Evolutionary conservation across 1,140 invertebrate genomes (phyloP), one percentile per base, ranked within the genome.

Genomic region (Pseudoatta argentina): DNA sequence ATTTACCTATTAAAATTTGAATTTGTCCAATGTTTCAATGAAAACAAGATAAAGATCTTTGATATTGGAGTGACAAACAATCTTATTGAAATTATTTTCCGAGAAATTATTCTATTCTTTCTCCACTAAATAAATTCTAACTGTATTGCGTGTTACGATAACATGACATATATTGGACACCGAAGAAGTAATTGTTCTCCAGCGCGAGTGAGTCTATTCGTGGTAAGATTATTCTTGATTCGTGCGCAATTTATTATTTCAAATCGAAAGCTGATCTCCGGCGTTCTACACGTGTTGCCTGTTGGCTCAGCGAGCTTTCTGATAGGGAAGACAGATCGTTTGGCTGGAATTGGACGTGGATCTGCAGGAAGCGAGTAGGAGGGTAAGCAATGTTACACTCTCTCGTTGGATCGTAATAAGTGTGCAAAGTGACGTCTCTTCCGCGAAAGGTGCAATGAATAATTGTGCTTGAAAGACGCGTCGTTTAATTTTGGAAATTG

Each of bases 351-450:
- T 78, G 85, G 61, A 82, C 63, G 87, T 78, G 72, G 64, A 89
- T 89, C 81, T 76, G 86, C 88, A 89, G 88, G 88, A 89, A 89
- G 82, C 85, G 88, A 89, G 85, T 89, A 83, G 88, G 88, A 59
- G 82, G 88, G 77, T 21, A 66, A 81, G 63, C 64, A 21, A 75
- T 82, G 87, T 61, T 73, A 78, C 59, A 69, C 73, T 55, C 27
- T n/a, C 34, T 30, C 73, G 71, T 86, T 64, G 75, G 72, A 87
- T 73, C 79, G 88, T 73, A 83, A 89, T 79, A 88, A 89, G 86
- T 83, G 73, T 59, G 57, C 78, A 86, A 86, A 89, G 71, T 87
- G 79, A 87, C 67, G 55, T 66, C n/a, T 61, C 18, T 61, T 51
- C 77, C 71, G 71, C 76, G 86, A 87, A 73, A 86, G 66, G 72